phyloP scores from a whole-genome alignment of 2,797 vertebrate genomes.

The Eulemur albifrons region DNA sequence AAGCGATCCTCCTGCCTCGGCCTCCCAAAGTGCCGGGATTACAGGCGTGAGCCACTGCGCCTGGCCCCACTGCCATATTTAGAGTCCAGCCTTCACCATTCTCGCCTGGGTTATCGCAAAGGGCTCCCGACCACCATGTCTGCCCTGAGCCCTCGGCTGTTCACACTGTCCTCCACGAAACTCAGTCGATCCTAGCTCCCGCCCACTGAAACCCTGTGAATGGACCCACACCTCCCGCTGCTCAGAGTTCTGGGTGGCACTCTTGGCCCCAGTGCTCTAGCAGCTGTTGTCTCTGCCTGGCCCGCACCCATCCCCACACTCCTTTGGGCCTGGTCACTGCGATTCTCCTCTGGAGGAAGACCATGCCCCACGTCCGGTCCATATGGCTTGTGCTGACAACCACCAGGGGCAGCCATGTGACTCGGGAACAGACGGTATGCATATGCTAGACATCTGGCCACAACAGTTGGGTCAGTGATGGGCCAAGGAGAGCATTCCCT shows the following conservation, averaged over 20 bases:
- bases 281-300: background rate
- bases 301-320: rapidly evolving
- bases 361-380: background rate
- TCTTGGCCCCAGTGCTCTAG: background rate
- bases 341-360: background rate
- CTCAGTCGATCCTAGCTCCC: background rate
- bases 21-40: background rate
- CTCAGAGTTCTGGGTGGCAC: background rate
- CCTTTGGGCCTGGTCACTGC: background rate
- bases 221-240: background rate
- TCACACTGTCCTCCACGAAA: background rate
- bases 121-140: background rate
- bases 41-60: background rate
- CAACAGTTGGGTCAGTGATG: background rate
- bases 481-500: background rate
- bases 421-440: background rate
- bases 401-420: background rate
- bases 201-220: background rate
- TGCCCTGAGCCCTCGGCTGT: background rate
- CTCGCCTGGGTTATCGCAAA: background rate
- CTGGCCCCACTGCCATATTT: background rate
- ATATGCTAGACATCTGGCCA: background rate
- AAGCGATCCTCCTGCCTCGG: background rate
- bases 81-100: background rate
- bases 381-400: background rate